Percentiles rank a stretch among this genome's conserved stretches.
Conservation (phyloP, 2,888 invertebrate genomes). For the Tromatobia lineatoria region DNA sequence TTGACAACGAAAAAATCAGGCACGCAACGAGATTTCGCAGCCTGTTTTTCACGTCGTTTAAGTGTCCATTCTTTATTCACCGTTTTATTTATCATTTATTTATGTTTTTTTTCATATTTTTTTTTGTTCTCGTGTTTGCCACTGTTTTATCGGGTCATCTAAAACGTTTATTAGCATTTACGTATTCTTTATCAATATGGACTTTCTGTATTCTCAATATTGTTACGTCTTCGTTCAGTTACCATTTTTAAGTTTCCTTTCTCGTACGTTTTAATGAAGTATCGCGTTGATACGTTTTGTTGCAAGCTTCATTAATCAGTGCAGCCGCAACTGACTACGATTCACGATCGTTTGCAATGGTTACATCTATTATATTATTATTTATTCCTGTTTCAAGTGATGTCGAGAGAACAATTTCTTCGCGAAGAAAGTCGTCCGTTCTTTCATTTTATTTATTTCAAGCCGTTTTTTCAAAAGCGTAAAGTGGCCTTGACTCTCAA, state of each 20-base stretch:
- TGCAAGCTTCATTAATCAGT: slow-evolving; percentile 73
- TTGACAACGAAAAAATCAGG: slow-evolving; percentile 76
- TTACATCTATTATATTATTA: slow-evolving; percentile 44
- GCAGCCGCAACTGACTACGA: slow-evolving; percentile 75
- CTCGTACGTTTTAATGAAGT: slow-evolving; percentile 48
- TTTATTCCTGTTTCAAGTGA: slow-evolving; percentile 69
- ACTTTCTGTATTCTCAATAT: slow-evolving; percentile 58
- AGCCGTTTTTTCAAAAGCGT: slow-evolving; percentile 71
- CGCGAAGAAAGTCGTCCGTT: slow-evolving; percentile 75
- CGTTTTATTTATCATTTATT: slow-evolving; percentile 55
- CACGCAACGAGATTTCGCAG: slow-evolving; percentile 59
- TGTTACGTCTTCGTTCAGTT: slow-evolving; percentile 62
- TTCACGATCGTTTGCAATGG: slow-evolving; percentile 34
- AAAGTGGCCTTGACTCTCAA: slow-evolving; percentile 76
- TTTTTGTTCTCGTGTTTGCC: slow-evolving; percentile 47
- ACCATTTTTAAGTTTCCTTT: slow-evolving; percentile 28
- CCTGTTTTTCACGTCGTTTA: slow-evolving; percentile 67
- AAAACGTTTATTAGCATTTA: slow-evolving; percentile 59
- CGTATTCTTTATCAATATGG: slow-evolving; percentile 60
- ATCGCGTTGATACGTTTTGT: slow-evolving; percentile 58
- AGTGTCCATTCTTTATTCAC: slow-evolving; percentile 57
- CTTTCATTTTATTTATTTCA: slow-evolving; percentile 30
- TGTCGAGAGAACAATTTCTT: slow-evolving; percentile 76
- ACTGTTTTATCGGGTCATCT: slow-evolving; percentile 54
- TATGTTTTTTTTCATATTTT: slow-evolving; percentile 64